These are phyloP conservation scores for Danio albolineatus DNA, from an alignment of 2,797 vertebrate species.

Conservation along the genomic window DNA sequence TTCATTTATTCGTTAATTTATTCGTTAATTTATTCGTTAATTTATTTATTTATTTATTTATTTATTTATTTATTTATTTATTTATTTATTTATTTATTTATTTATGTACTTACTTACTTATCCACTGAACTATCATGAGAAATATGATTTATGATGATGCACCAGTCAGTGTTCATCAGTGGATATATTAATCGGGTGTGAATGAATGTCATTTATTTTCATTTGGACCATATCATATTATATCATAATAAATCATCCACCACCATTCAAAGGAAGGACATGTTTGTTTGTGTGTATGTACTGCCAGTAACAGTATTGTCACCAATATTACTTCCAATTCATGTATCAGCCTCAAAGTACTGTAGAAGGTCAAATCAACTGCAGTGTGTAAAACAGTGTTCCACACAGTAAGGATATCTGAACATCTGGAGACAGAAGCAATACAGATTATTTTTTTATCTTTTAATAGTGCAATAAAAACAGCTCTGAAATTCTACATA, in stretches of 20 bases:
- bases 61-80: too few species aligned
- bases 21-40: not conserved
- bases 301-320: not conserved
- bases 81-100: constrained; percentile 20
- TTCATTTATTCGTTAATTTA: too few species aligned
- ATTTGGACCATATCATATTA: constrained; percentile 44
- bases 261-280: not conserved
- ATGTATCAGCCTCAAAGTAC: not conserved
- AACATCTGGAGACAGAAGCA: not conserved
- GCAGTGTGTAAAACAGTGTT: not conserved
- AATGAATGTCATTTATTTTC: constrained; percentile 56
- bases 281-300: not conserved
- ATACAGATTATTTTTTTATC: not conserved
- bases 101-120: constrained; percentile 11
- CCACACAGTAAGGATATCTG: not conserved
- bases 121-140: constrained; percentile 18
- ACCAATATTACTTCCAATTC: not conserved
- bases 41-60: too few species aligned
- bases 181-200: constrained; percentile 26
- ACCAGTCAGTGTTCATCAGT: not conserved
- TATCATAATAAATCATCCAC: constrained; percentile 49
- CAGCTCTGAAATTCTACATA: not conserved
- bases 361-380: not conserved
- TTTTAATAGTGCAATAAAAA: not conserved
- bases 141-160: not conserved